Evolutionary conservation across 2,113 vertebrate species (phyloP).

Genomic region (Sapajus apella): DNA sequence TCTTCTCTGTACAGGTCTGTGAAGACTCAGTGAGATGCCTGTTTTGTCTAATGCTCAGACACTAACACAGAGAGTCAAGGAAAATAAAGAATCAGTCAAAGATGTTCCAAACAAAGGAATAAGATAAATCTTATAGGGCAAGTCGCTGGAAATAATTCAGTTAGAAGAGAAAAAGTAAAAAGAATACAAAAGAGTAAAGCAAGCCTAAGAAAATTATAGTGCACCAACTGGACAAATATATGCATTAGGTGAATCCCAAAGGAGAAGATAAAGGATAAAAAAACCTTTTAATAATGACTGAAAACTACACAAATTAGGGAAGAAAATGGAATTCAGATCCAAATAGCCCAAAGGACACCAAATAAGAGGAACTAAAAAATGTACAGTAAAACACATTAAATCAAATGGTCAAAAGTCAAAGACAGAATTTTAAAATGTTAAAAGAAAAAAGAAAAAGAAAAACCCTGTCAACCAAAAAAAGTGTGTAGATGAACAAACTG

Average conservation of each 20-base stretch:
- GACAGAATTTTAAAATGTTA: not conserved
- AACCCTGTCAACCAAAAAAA: not conserved
- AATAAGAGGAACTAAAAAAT: not conserved
- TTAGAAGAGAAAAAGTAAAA: not conserved
- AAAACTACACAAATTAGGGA: not conserved
- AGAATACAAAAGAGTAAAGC: not conserved
- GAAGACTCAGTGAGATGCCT: not conserved
- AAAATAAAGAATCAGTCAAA: not conserved
- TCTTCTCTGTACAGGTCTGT: not conserved
- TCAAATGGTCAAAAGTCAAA: not conserved
- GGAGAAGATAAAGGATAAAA: not conserved
- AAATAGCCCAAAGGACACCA: not conserved
- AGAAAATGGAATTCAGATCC: not conserved
- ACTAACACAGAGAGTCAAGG: not conserved
- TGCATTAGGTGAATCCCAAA: not conserved
- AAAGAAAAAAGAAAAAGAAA: not conserved
- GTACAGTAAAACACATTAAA: not conserved
- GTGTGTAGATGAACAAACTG: not conserved
- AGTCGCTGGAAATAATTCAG: not conserved
- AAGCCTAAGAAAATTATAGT: not conserved
- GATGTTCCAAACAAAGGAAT: not conserved
- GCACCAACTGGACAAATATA: not conserved
- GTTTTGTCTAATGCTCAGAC: not conserved
- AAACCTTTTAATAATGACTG: not conserved
- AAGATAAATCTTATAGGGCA: not conserved